Evolutionary conservation across 2,797 vertebrate species (phyloP).

Genomic region (Melanotaenia pygmaea): DNA sequence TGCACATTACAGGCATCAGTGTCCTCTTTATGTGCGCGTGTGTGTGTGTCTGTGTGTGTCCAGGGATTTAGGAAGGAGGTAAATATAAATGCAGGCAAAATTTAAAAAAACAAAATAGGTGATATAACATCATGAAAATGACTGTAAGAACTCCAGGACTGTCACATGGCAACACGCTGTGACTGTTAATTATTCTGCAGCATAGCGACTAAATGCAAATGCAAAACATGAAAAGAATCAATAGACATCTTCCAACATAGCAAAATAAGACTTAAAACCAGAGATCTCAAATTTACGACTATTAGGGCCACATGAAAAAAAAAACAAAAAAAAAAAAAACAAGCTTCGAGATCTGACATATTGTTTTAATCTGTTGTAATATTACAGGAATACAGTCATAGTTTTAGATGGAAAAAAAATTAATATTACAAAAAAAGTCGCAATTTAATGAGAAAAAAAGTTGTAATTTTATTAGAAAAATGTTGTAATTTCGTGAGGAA

Average conservation of each 20-base stretch:
- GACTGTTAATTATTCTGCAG: constrained; percentile 57
- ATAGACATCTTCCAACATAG: background rate
- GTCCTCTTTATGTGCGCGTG: constrained; percentile 27
- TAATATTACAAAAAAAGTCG: too few species aligned
- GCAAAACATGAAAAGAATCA: constrained; percentile 5
- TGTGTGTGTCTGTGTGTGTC: constrained; percentile 13
- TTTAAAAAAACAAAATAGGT: constrained; percentile 7
- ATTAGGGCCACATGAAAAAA: too few species aligned
- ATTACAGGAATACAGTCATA: too few species aligned
- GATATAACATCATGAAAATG: constrained; percentile 33
- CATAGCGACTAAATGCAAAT: constrained; percentile 40
- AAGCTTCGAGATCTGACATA: too few species aligned
- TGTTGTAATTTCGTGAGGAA: too few species aligned
- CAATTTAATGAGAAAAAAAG: too few species aligned
- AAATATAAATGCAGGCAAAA: constrained; percentile 9
- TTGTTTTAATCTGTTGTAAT: too few species aligned
- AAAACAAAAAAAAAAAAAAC: too few species aligned
- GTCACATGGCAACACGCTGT: constrained; percentile 31
- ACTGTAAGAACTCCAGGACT: constrained; percentile 35
- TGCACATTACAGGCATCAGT: constrained; percentile 62
- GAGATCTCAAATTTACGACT: background rate
- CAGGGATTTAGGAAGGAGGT: constrained; percentile 24
- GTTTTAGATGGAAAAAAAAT: too few species aligned
- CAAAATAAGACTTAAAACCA: constrained; percentile 2
- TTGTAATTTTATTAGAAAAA: too few species aligned